Percentiles rank a stretch among this genome's conserved stretches.
Conservation (phyloP, 2,888 invertebrate genomes). For the Eugnorisma glareosa region DNA sequence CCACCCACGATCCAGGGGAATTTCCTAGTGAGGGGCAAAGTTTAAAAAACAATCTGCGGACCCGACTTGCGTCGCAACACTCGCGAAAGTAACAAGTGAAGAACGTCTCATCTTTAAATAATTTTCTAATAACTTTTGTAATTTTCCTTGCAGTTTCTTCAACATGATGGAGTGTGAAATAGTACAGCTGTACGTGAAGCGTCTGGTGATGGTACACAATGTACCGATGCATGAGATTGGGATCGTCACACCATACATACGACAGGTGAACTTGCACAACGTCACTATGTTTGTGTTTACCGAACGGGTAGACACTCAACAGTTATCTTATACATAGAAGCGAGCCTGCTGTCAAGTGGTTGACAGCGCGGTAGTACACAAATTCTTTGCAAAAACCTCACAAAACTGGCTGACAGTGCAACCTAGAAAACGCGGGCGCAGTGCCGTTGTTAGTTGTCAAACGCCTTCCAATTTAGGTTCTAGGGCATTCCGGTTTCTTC, state of each 20-base stretch:
- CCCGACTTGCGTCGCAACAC: no score
- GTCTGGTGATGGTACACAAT: constrained; percentile 91
- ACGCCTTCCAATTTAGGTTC: no score
- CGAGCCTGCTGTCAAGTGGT: no score
- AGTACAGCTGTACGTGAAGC: constrained; percentile 86
- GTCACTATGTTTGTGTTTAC: not conserved
- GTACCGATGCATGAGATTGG: constrained; percentile 93
- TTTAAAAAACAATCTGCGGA: no score
- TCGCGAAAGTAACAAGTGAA: no score
- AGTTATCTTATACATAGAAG: not conserved
- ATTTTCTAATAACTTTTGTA: no score
- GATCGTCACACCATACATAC: constrained; percentile 97
- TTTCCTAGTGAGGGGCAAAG: no score
- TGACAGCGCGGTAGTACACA: no score
- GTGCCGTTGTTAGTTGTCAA: no score
- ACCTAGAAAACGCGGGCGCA: not conserved
- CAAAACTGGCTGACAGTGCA: not conserved
- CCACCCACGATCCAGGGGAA: no score
- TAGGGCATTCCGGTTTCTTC: no score
- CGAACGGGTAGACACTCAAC: not conserved
- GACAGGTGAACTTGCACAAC: constrained; percentile 92
- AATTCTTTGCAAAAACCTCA: not conserved
- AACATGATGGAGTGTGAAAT: constrained; percentile 94
- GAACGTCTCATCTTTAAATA: no score
- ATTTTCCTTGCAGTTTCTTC: constrained; percentile 84